Percentiles rank a stretch among this genome's conserved stretches.
These are phyloP conservation scores for Periplaneta americana DNA, from an alignment of 1,140 invertebrate species.

Conservation along the genomic window DNA sequence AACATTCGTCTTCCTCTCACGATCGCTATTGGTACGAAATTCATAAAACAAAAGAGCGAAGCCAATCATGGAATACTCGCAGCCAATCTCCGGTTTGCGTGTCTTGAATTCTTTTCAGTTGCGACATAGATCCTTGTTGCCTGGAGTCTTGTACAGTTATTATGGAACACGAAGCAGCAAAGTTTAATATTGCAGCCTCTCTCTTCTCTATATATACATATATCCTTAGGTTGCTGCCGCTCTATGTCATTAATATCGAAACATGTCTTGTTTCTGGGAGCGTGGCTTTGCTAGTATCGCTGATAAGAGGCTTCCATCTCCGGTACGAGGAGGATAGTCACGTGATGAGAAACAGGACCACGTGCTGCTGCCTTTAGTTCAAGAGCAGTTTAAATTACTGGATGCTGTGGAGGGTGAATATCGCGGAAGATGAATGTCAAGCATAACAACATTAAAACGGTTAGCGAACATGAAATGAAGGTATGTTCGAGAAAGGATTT, in stretches of 20 bases:
- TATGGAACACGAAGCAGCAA: background rate
- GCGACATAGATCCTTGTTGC: background rate
- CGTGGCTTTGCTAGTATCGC: background rate
- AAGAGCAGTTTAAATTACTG: no score
- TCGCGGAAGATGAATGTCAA: no score
- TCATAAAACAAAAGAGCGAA: no score
- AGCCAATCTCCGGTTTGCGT: background rate
- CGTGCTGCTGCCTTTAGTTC: no score
- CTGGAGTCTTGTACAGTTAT: background rate
- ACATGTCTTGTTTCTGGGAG: background rate
- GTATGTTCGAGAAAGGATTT: no score
- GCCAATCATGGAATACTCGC: background rate
- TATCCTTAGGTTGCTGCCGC: background rate
- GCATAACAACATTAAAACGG: no score
- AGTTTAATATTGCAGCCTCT: background rate
- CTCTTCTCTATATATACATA: background rate
- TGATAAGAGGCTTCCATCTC: background rate
- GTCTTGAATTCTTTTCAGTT: background rate
- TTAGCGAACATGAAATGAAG: no score
- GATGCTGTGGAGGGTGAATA: no score
- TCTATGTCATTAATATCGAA: background rate
- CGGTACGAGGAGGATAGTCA: background rate
- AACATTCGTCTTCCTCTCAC: no score
- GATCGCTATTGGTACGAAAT: no score
- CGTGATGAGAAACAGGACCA: background rate